Evolutionary conservation across 2,113 vertebrate genomes (phyloP), one percentile per base, ranked within the genome.

Genomic region (Lycocorax pyrrhopterus): DNA sequence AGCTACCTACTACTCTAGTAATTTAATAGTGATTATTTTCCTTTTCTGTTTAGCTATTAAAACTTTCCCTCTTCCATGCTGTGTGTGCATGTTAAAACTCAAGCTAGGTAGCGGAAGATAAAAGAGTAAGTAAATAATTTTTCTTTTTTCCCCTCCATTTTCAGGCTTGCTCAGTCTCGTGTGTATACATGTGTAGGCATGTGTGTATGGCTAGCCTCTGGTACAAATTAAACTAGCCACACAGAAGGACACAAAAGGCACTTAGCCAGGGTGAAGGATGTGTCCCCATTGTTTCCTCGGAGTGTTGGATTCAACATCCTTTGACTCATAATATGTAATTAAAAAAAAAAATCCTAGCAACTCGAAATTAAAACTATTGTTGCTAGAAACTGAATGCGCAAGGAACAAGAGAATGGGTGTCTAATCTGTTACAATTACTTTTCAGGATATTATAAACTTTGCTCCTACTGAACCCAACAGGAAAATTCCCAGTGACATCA

Each of bases 151-250:
- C 10, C 15, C 43, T 64, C 79, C 43, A 39, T 74, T 89, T 89
- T 86, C 33, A 43, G 21, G 15, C 58, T 90, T 85, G 16, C 19
- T 89, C 3, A 2, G 22, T 85, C 51, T 76, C 12, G 1, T 82
- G 71, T 43, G 32, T 17, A 25, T 53, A 41, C 62, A 66, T 87
- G 62, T 44, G 51, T 14, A 49, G 23, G 22, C 41, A 43, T 85
- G 58, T 80, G 75, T 77, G 62, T 30, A 82, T 25, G 74, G 81
- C 73, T 79, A 52, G 62, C 81, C 87, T 96, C 95, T 97, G 94
- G 87, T 84, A 93, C 84, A 94, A 96, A 97, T 96, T 95, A 96
- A 93, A 96, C 84, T 94, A 95, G 87, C 94, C 93, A 85, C 96
- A 92, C 81, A 96, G 93, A 95, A 91, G 94, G 95, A 93, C 95